Percentiles rank a stretch among this genome's conserved stretches.
These are phyloP conservation scores for Smithornis capensis DNA, from an alignment of 2,113 vertebrate species.

Conservation along the genomic window DNA sequence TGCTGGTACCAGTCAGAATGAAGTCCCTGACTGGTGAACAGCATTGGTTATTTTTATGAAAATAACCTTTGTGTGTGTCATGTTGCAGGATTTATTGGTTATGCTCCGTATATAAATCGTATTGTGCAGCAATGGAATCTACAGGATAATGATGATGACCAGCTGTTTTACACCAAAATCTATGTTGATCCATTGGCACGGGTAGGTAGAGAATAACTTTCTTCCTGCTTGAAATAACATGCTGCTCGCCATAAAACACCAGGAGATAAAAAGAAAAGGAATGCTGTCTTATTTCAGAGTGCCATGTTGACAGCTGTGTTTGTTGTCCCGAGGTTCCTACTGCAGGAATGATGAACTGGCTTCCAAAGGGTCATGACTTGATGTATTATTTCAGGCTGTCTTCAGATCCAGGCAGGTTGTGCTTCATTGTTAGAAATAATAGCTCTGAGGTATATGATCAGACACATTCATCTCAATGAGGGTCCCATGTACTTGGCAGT, in stretches of 20 bases:
- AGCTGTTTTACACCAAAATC: conserved; percentile 97
- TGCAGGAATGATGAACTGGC: background rate
- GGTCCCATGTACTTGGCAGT: background rate
- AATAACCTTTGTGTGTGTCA: background rate
- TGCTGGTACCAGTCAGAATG: background rate
- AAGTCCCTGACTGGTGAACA: background rate
- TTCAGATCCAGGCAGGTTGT: background rate
- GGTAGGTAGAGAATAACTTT: conserved; percentile 66
- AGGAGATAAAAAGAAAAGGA: background rate
- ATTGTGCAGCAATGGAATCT: conserved; percentile 91
- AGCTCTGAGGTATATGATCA: conserved; percentile 16
- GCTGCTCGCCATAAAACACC: background rate
- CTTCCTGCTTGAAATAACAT: background rate
- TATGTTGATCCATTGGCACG: conserved; percentile 88
- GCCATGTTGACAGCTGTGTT: background rate
- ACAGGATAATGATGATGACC: conserved; percentile 97
- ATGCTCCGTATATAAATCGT: conserved; percentile 81
- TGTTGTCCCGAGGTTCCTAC: background rate
- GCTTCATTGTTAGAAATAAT: background rate
- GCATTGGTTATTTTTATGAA: background rate
- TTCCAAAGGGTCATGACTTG: background rate
- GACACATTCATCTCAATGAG: conserved; percentile 26
- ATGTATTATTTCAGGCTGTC: conserved; percentile 21
- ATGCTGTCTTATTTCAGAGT: background rate
- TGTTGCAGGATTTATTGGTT: conserved; percentile 91